Base-by-base conservation (phyloP, 2,888 invertebrate genomes). In the Machimus rusticus region DNA sequence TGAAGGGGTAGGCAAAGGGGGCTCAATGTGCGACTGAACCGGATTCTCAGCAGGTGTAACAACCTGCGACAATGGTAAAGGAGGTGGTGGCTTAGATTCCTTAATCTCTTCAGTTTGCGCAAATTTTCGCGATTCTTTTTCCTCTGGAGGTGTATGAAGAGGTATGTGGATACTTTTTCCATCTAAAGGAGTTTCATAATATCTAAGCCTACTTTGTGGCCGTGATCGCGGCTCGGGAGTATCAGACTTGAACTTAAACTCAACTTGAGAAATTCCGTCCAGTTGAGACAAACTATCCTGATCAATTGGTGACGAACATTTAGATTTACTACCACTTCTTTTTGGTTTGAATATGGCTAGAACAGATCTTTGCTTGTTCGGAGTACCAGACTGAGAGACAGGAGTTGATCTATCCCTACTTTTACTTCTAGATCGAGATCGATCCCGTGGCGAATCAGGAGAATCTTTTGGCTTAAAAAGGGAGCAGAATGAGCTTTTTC, bases 401-500 rank as follows among this genome's bases (percentile, higher is more conserved):
- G 91, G 90, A 28, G 91, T 90, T 0, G 90, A 90, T 8, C 89
- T 89, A 37, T 89, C 90, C 31, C 95, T 93, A 90, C 95, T 95
- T 92, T 95, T 95, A 90, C 96, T 96, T 86, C 96, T 94, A 86
- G 95, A 94, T 39, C 95, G 93, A 34, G 93, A 92, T 39, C 91
- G 90, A 78, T 93, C 93, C 2, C 92, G 91, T 0, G 92, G 92
- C 2, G 92, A 93, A 66, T 93, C 93, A 1, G 92, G 93, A 0
- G 93, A 92, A 74, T 93, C 96, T 89, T 95, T 95, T 89, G 96
- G 95, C 91, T 96, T 95, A 91, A 97, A 97, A 74, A 97, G 92
- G 4, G 96, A 96, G 87, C 96, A 95, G 91, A 97, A 96, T 46
- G 97, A 97, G 90, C 96, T 96, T 91, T 96, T 96, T 57, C 97